Evolutionary conservation across 2,888 invertebrate genomes (phyloP).

Genomic region (Pterobdella sp.): DNA sequence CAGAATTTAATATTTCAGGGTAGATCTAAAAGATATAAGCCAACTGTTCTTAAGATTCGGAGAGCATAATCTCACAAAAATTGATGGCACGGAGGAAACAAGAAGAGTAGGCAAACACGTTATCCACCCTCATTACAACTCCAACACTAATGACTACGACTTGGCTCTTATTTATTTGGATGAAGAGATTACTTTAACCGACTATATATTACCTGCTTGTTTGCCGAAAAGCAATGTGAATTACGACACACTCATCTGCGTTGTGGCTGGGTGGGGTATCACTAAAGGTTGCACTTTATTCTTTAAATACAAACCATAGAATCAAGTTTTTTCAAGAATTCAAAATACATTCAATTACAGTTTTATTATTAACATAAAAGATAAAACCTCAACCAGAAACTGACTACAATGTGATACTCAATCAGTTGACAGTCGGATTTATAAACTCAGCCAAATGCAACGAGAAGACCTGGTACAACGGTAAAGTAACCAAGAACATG

Average conservation of each 20-base stretch:
- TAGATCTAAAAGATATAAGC: conserved; percentile 7
- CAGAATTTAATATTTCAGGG: conserved; percentile 9
- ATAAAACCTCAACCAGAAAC: conserved; percentile 8
- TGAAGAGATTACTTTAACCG: conserved; percentile 27
- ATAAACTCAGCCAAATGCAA: conserved; percentile 30
- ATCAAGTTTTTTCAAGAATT: neutral
- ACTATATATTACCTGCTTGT: conserved; percentile 34
- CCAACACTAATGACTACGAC: conserved; percentile 30
- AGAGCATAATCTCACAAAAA: conserved; percentile 19
- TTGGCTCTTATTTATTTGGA: conserved; percentile 33
- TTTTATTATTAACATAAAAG: neutral
- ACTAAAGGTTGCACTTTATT: conserved; percentile 24
- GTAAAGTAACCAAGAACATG: conserved; percentile 33
- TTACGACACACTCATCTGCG: conserved; percentile 28
- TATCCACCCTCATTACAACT: conserved; percentile 32
- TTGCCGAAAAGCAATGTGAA: conserved; percentile 26
- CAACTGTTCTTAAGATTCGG: conserved; percentile 28
- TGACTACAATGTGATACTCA: conserved; percentile 21
- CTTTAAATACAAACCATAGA: neutral
- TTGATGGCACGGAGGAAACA: conserved; percentile 25
- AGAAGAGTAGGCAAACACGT: conserved; percentile 24
- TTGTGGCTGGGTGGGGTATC: conserved; percentile 36
- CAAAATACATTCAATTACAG: neutral
- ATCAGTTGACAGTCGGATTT: conserved; percentile 33
- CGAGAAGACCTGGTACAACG: conserved; percentile 32